Evolutionary conservation across 53 echinoderm and acorn worm genomes (phyloP).

Genomic region (Astropecten irregularis): DNA sequence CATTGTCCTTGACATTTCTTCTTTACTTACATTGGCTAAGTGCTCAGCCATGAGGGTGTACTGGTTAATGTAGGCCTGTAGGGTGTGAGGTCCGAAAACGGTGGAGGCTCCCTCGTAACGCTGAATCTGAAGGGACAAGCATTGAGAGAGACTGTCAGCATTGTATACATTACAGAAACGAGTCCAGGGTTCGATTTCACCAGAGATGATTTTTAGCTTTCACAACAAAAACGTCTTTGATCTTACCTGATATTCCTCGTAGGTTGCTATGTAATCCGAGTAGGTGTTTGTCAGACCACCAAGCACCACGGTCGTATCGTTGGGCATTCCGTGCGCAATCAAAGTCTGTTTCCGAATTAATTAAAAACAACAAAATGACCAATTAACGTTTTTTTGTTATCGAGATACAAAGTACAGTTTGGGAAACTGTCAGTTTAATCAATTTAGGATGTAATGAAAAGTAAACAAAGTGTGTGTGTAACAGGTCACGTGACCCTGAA

Average conservation of each 20-base stretch:
- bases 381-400: background rate
- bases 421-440: no score
- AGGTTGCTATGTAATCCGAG: slow-evolving; percentile 82
- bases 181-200: background rate
- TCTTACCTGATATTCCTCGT: slow-evolving; percentile 90
- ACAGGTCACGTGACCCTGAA: no score
- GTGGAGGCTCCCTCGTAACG: slow-evolving; percentile 96
- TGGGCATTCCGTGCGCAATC: slow-evolving; percentile 60
- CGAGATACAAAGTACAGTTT: no score
- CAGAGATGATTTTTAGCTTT: background rate
- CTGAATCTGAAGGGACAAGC: slow-evolving; percentile 64
- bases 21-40: slow-evolving; percentile 79
- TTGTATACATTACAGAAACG: background rate
- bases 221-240: no score
- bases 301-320: slow-evolving; percentile 73
- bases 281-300: slow-evolving; percentile 91
- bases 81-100: slow-evolving; percentile 89
- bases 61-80: slow-evolving; percentile 88
- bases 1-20: no score
- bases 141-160: slow-evolving; percentile 1
- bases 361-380: background rate
- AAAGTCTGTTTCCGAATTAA: slow-evolving; percentile 56
- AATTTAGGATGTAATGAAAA: no score
- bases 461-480: no score
- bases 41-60: slow-evolving; percentile 63